Evolutionary conservation across 2,888 invertebrate genomes (phyloP).

Genomic region (Gonocerus acuteangulatus): DNA sequence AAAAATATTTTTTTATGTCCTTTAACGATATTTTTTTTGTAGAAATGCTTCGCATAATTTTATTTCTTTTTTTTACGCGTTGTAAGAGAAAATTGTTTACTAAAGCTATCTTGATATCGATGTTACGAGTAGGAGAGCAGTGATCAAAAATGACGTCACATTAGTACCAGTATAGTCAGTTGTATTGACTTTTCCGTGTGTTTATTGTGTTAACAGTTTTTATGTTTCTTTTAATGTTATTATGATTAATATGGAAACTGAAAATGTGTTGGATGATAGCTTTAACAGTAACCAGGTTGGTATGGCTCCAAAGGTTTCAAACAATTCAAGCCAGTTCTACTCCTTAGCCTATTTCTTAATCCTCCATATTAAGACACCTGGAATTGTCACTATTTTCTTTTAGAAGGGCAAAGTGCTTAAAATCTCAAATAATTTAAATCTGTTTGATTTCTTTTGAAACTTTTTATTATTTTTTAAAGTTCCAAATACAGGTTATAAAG

Average conservation of each 20-base stretch:
- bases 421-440: no score
- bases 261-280: slow-evolving; percentile 78
- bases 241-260: slow-evolving; percentile 78
- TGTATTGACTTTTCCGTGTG: slow-evolving; percentile 39
- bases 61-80: no score
- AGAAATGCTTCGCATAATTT: no score
- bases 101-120: not conserved
- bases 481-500: no score
- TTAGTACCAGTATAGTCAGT: slow-evolving; percentile 21
- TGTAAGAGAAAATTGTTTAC: not conserved
- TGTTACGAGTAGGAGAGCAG: slow-evolving; percentile 2
- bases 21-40: no score
- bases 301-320: slow-evolving; percentile 15
- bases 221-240: slow-evolving; percentile 37
- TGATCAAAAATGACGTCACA: slow-evolving; percentile 36
- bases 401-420: no score
- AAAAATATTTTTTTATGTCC: no score
- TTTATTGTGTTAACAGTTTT: slow-evolving; percentile 35
- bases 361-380: slow-evolving; percentile 26
- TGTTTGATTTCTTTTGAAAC: no score
- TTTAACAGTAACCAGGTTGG: slow-evolving; percentile 60
- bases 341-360: slow-evolving; percentile 26
- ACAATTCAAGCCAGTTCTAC: slow-evolving; percentile 17
- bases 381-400: not conserved
- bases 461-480: no score